These are phyloP conservation scores for Leptoteleia sp. DNA, from an alignment of 1,140 invertebrate genomes.

Conservation along the genomic window DNA sequence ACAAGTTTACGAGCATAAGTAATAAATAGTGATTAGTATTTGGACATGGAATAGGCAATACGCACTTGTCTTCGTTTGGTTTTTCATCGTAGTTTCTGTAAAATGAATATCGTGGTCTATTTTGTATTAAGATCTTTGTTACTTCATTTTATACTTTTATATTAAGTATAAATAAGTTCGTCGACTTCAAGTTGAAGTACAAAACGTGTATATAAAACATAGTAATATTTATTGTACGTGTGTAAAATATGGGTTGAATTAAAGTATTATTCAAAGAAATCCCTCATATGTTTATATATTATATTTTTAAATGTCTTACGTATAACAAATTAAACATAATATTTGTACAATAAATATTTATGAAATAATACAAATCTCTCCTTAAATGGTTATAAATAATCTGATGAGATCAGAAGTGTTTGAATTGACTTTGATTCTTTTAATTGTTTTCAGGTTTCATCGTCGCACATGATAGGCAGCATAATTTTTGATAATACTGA, in stretches of 20 bases:
- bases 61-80: no score
- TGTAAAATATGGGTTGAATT: constrained; percentile 17
- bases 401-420: constrained; percentile 7
- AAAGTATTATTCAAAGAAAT: constrained; percentile 23
- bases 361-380: constrained; percentile 1
- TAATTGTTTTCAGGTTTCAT: constrained; percentile 71
- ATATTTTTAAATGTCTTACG: neutral
- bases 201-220: constrained; percentile 46
- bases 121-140: constrained; percentile 26
- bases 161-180: constrained; percentile 18
- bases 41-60: constrained; percentile 3
- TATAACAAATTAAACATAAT: constrained; percentile 3
- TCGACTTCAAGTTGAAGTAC: constrained; percentile 10
- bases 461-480: constrained; percentile 86
- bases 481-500: constrained; percentile 89
- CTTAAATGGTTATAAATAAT: neutral
- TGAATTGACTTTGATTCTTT: constrained; percentile 6
- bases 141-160: constrained; percentile 36
- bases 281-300: neutral
- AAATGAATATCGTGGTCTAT: constrained; percentile 12
- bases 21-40: constrained; percentile 22
- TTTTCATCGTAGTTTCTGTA: no score
- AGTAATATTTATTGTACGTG: constrained; percentile 37
- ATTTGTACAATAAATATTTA: constrained; percentile 19
- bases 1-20: constrained; percentile 16